phyloP scores from a whole-genome alignment of 2,113 vertebrate genomes.

The Clarias batrachus region DNA sequence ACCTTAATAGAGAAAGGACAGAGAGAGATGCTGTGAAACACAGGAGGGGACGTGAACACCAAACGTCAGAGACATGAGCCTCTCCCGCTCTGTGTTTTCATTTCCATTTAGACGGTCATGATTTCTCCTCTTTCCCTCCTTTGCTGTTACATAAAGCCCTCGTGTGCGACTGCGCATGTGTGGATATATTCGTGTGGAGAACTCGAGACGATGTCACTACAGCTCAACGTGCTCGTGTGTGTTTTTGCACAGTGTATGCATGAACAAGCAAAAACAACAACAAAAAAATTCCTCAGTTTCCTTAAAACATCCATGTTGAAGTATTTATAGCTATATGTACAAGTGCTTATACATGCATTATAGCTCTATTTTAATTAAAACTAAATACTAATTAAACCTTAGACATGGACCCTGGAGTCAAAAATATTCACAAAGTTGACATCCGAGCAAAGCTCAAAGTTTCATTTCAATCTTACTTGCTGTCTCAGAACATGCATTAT shows the following conservation, averaged over 20 bases:
- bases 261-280: neutral
- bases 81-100: slow-evolving; percentile 19
- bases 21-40: neutral
- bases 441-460: neutral
- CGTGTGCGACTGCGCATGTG: neutral
- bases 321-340: neutral
- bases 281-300: neutral
- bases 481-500: neutral
- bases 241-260: neutral
- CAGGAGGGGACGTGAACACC: slow-evolving; percentile 8
- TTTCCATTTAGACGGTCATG: slow-evolving; percentile 27
- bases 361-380: neutral
- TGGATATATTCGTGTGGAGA: slow-evolving; percentile 45
- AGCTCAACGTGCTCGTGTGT: neutral
- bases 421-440: neutral
- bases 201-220: slow-evolving; percentile 57
- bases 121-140: neutral
- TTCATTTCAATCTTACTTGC: neutral
- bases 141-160: slow-evolving; percentile 47
- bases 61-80: slow-evolving; percentile 28
- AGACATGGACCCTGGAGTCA: neutral
- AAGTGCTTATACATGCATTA: neutral
- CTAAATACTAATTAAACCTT: neutral
- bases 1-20: neutral
- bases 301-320: neutral